Conservation (phyloP, 2,113 vertebrate species). For the Pseudonaja textilis region DNA sequence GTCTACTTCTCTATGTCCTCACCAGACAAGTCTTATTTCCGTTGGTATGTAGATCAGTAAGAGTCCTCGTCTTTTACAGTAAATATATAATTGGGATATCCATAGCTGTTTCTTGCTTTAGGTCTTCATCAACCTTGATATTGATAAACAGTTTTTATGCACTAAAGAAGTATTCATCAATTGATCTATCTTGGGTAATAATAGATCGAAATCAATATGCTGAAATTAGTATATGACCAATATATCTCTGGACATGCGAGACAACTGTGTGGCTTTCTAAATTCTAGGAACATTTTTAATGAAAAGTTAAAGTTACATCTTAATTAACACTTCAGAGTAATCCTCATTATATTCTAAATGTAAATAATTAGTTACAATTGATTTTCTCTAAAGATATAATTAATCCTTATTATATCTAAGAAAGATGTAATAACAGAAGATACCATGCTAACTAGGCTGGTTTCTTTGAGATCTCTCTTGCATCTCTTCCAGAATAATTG, state of each 20-base stretch:
- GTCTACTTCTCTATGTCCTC: too few relatives aligned
- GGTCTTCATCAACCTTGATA: not conserved
- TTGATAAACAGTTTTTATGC: not conserved
- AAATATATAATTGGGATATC: not conserved
- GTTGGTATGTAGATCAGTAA: not conserved
- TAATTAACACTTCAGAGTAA: constrained; percentile 32
- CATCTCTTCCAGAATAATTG: constrained; percentile 27
- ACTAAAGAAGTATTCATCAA: not conserved
- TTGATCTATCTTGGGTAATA: not conserved
- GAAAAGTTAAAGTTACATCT: constrained; percentile 29
- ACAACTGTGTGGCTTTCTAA: not conserved
- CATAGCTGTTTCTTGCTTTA: not conserved
- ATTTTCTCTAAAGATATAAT: constrained; percentile 41
- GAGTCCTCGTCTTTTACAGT: too few relatives aligned
- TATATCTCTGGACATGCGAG: not conserved
- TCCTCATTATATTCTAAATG: constrained; percentile 35
- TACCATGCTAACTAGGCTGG: constrained; percentile 9
- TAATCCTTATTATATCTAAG: constrained; percentile 24
- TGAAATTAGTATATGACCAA: not conserved
- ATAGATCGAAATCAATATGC: not conserved
- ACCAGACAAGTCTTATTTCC: not conserved
- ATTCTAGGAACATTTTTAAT: constrained; percentile 14
- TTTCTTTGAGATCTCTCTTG: constrained; percentile 6
- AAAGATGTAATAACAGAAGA: constrained; percentile 29
- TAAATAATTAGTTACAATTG: constrained; percentile 45